phyloP scores from a whole-genome alignment of 2,113 vertebrate species.

The Oryzias melastigma region DNA sequence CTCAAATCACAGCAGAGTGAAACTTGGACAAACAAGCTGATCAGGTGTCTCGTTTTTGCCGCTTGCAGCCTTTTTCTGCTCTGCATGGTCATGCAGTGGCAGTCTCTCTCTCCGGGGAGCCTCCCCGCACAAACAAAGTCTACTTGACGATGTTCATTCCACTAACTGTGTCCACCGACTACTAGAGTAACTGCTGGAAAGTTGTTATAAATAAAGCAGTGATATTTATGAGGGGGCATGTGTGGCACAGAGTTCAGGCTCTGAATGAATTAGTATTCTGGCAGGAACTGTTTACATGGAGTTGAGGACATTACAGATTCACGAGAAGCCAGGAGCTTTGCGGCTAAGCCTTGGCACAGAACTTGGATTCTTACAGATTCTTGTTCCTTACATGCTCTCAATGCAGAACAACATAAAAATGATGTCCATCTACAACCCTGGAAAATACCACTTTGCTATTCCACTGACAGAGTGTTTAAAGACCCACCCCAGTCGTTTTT shows the following conservation, averaged over 20 bases:
- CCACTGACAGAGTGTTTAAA: not conserved
- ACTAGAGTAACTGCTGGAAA: conserved; percentile 26
- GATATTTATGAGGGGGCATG: conserved; percentile 13
- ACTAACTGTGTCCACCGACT: conserved; percentile 21
- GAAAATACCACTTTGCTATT: not conserved
- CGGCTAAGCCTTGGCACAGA: conserved; percentile 11
- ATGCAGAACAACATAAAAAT: not conserved
- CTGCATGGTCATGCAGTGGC: conserved; percentile 3
- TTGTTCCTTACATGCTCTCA: not conserved
- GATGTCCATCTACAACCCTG: not conserved
- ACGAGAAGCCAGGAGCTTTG: conserved; percentile 23
- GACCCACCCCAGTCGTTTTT: no score
- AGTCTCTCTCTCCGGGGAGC: conserved; percentile 6
- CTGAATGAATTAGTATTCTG: conserved; percentile 20
- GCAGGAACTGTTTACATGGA: conserved; percentile 18
- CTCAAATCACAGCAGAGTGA: not conserved
- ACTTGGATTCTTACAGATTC: conserved; percentile 22
- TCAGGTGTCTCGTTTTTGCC: conserved; percentile 2
- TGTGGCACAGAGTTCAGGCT: not conserved
- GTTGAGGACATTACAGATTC: conserved; percentile 27
- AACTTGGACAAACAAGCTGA: conserved; percentile 1
- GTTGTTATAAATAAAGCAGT: conserved; percentile 13
- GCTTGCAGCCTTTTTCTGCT: conserved; percentile 4
- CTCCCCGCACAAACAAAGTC: conserved; percentile 9
- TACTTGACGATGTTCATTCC: conserved; percentile 14